These are phyloP conservation scores for Crocallis elinguaria DNA, from an alignment of 2,888 invertebrate species.

Conservation along the genomic window DNA sequence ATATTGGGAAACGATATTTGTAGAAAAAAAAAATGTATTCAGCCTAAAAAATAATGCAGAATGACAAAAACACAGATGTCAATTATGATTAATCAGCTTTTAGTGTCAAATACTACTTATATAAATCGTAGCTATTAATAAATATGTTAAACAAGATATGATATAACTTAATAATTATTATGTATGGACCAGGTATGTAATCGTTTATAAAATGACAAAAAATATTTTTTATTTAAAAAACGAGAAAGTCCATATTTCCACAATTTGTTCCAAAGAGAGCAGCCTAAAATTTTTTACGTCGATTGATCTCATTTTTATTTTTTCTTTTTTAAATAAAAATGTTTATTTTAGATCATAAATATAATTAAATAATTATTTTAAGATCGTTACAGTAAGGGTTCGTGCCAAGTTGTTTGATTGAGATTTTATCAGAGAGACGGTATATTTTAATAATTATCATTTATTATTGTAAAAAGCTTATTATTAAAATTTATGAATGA, in stretches of 20 bases:
- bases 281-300: conserved; percentile 82
- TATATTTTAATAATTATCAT: conserved; percentile 60
- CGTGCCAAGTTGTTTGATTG: conserved; percentile 75
- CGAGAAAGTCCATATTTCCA: conserved; percentile 61
- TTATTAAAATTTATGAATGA: conserved; percentile 54
- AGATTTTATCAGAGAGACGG: conserved; percentile 67
- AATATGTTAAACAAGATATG: conserved; percentile 9
- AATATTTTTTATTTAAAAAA: conserved; percentile 32
- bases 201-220: conserved; percentile 39
- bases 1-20: too few species aligned
- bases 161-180: conserved; percentile 17
- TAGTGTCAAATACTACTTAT: conserved; percentile 53
- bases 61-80: conserved; percentile 39
- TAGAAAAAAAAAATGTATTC: too few species aligned
- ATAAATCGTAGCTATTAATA: conserved; percentile 19
- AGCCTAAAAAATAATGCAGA: too few species aligned
- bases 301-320: conserved; percentile 83
- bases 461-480: conserved; percentile 59
- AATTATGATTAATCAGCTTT: conserved; percentile 68
- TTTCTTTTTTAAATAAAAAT: conserved; percentile 73
- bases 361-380: conserved; percentile 30
- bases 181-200: conserved; percentile 62
- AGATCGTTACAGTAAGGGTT: conserved; percentile 44
- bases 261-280: conserved; percentile 84
- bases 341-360: conserved; percentile 71